Evolutionary conservation across 2,888 invertebrate species (phyloP).

Genomic region (Congeria kusceri): DNA sequence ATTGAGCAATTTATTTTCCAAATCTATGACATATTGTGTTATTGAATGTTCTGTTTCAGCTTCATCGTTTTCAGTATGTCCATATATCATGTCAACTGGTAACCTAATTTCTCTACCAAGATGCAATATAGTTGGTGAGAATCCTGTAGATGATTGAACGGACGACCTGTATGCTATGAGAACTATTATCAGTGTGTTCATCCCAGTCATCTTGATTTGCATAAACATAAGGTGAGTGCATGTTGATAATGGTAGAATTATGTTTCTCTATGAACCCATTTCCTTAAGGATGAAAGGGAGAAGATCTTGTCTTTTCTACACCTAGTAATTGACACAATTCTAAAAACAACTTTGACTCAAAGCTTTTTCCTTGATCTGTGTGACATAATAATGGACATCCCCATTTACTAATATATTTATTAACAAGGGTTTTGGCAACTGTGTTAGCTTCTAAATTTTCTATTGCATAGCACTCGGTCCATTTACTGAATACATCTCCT

Average conservation of each 20-base stretch:
- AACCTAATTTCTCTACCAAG: slow-evolving; percentile 51
- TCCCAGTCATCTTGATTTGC: no score
- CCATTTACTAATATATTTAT: slow-evolving; percentile 33
- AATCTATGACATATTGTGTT: slow-evolving; percentile 18
- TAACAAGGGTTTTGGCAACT: slow-evolving; percentile 53
- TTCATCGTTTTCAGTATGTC: slow-evolving; percentile 29
- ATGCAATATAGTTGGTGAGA: slow-evolving; percentile 44
- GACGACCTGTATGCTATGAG: slow-evolving; percentile 61
- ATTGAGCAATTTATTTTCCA: slow-evolving; percentile 18
- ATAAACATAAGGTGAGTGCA: no score
- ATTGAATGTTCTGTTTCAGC: slow-evolving; percentile 23
- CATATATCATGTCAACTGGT: slow-evolving; percentile 47
- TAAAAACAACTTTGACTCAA: no score
- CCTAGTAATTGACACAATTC: slow-evolving; percentile 51
- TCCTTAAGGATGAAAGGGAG: slow-evolving; percentile 46
- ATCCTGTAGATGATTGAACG: slow-evolving; percentile 46
- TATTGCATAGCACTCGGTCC: slow-evolving; percentile 9
- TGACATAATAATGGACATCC: slow-evolving; percentile 1
- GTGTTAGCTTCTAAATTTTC: slow-evolving; percentile 53
- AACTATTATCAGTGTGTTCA: slow-evolving; percentile 41
- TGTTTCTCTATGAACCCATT: slow-evolving; percentile 54
- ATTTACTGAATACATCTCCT: slow-evolving; percentile 7
- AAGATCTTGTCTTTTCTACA: slow-evolving; percentile 55
- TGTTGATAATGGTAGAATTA: slow-evolving; percentile 48
- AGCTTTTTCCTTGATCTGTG: no score